Evolutionary conservation across 1,140 invertebrate species (phyloP), one percentile per base, ranked within the genome.

Genomic region (Sipha flava): DNA sequence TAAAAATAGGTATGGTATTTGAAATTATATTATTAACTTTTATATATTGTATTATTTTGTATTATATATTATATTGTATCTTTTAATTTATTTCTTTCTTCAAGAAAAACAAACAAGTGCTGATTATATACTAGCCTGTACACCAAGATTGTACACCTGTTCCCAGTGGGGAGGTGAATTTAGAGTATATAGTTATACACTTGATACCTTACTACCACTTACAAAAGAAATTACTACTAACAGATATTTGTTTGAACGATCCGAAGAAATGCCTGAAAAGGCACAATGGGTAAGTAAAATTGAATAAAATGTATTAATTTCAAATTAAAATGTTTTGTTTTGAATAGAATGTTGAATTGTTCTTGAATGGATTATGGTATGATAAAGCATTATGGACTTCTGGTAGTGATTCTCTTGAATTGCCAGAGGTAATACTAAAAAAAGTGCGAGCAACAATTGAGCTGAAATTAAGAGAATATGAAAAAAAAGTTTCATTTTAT

Each of bases 341-440:
- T 7, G 10, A 83, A 21, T 54, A 84, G 84, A 82, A 93, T 3
- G 91, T 95, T 4, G 94, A 96, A 83, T 85, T 96, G 57, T 95
- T 93, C 84, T 94, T 94, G 0, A 95, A 95, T 86, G 94, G 94
- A 0, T 92, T 95, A 1, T 93, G 92, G 90, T 96, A 95, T 85
- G 89, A 89, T 80, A 93, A 92, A 83, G 94, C 90, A 85, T 90
- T 89, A 85, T 86, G 95, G 31, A 95, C 95, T 68, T 90, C 90
- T 1, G 94, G 92, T 92, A 90, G 92, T 82, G 92, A 91, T 18
- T 93, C 90, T 0, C 88, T 92, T 82, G 86, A 90, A 85, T 86
- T 90, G 80, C 94, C 94, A 0, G 94, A 95, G 83, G 89, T 91
- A 79, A 90, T 94, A 0, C 87, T 95, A 18, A 88, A 91, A 57